Base-by-base conservation (phyloP, 2,113 vertebrate species). In the Pseudopipra pipra region DNA sequence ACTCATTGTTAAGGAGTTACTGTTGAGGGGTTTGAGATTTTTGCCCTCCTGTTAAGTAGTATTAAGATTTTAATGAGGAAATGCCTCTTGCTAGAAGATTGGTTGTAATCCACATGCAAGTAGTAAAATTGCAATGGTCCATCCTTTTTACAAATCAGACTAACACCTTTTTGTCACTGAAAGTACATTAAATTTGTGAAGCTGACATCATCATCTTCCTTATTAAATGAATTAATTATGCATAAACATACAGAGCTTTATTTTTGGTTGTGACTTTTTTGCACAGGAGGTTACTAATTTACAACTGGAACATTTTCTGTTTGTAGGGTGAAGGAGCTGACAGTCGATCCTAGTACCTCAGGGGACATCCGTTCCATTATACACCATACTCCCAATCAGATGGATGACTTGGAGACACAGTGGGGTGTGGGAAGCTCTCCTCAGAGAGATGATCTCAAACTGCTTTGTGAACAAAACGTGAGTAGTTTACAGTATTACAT, bases 401-500 rank as follows among this genome's bases (percentile, higher is more conserved):
- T 99, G 65, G 99, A 99, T 3, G 99, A 99, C 88, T 96, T 99
- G 96, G 99, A 99, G 94, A 98, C 99, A 12, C 99, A 99, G 97
- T 99, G 99, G 99, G 99, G 98, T n/a, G 98, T 99, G 43, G 99
- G 99, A 9, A 99, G 99, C 96, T 99, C 99, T 78, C 99, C 99
- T 55, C 99, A 99, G 96, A 99, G 99, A 80, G 99, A 99, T 92
- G 99, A 99, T 95, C 98, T 99, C 85, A 99, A 99, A 97, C 98
- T 99, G 90, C 99, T 99, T 83, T 99, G 99, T 97, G 99, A 99
- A 96, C 99, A 99, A 97, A 99, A 99, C 2, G 99, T 99, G 97
- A 99, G 99, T 98, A 52, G 47, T 65, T 91, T 89, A 71, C 49
- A 68, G 33, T 33, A n/a, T 73, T 74, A 33, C 12, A 3, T 20